Evolutionary conservation across 92 coral and sea anemone species (phyloP).

Genomic region (Hydrozoanthus gracilis): DNA sequence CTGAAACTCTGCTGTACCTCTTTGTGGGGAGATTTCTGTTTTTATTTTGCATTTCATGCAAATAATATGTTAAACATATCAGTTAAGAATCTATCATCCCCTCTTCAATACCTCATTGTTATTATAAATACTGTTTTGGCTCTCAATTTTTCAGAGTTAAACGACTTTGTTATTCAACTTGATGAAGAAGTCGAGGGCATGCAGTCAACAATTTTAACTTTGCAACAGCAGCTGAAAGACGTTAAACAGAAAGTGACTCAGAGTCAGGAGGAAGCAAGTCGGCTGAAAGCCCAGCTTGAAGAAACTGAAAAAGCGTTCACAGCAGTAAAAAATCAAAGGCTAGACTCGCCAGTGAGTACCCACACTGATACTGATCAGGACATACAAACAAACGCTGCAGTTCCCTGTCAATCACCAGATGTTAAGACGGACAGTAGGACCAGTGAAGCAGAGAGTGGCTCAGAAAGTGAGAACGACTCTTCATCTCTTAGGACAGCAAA

Average conservation of each 20-base stretch:
- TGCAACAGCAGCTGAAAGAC: slow-evolving; percentile 94
- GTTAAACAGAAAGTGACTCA: slow-evolving; percentile 78
- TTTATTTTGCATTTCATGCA: too few species aligned
- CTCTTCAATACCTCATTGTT: not conserved
- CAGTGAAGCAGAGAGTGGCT: slow-evolving; percentile 40
- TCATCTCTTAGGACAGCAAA: slow-evolving; percentile 22
- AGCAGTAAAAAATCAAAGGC: slow-evolving; percentile 57
- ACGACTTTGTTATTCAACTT: slow-evolving; percentile 96
- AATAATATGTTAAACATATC: too few species aligned
- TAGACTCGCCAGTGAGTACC: slow-evolving; percentile 53
- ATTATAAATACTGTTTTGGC: not conserved
- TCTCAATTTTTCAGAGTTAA: slow-evolving; percentile 73
- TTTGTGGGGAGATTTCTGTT: too few species aligned
- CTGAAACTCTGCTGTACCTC: too few species aligned
- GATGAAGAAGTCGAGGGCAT: slow-evolving; percentile 99
- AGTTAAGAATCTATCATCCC: not conserved
- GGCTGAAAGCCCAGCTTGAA: slow-evolving; percentile 58
- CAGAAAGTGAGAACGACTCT: slow-evolving; percentile 29
- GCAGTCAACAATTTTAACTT: slow-evolving; percentile 98
- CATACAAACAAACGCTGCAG: not conserved
- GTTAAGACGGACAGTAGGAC: slow-evolving; percentile 21
- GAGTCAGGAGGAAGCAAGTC: slow-evolving; percentile 53
- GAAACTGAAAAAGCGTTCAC: slow-evolving; percentile 68
- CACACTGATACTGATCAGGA: slow-evolving; percentile 55
- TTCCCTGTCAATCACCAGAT: slow-evolving; percentile 4